A percentile compares a stretch with the other conserved stretches of the same genome.
Conservation (phyloP, 2,888 invertebrate species). For the Yponomeuta sedellus region DNA sequence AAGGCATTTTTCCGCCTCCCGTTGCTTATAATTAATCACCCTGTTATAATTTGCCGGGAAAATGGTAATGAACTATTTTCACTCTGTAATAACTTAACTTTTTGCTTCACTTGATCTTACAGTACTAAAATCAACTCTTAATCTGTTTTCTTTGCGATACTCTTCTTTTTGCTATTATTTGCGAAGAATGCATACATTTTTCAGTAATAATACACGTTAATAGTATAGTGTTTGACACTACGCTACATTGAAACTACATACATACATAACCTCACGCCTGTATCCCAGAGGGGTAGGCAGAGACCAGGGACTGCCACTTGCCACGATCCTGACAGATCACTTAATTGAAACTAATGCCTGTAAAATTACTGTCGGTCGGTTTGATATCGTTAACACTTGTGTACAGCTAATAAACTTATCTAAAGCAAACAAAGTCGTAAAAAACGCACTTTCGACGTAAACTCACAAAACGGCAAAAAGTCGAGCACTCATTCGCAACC, state of each 20-base stretch:
- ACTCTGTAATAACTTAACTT: neutral
- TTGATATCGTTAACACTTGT: neutral
- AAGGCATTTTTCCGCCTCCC: constrained; percentile 9
- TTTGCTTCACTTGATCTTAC: constrained; percentile 1
- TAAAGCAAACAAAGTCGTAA: neutral
- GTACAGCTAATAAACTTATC: neutral
- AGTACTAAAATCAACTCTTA: neutral
- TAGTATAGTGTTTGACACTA: neutral
- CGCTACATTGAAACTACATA: neutral
- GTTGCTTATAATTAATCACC: neutral
- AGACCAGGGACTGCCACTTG: too few species aligned
- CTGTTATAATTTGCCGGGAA: neutral
- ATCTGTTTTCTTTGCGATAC: neutral
- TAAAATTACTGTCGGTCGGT: neutral
- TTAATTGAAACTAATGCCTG: neutral
- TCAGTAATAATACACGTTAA: neutral
- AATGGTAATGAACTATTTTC: constrained; percentile 9
- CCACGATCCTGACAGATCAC: too few species aligned
- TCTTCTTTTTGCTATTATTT: neutral
- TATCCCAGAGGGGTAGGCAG: too few species aligned
- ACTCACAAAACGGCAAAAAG: constrained; percentile 7
- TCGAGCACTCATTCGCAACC: neutral
- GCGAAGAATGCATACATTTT: neutral
- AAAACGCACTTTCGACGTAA: constrained; percentile 3
- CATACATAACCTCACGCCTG: too few species aligned